Base-by-base conservation (phyloP, 1,140 invertebrate species). In the Eriosoma lanigerum region DNA sequence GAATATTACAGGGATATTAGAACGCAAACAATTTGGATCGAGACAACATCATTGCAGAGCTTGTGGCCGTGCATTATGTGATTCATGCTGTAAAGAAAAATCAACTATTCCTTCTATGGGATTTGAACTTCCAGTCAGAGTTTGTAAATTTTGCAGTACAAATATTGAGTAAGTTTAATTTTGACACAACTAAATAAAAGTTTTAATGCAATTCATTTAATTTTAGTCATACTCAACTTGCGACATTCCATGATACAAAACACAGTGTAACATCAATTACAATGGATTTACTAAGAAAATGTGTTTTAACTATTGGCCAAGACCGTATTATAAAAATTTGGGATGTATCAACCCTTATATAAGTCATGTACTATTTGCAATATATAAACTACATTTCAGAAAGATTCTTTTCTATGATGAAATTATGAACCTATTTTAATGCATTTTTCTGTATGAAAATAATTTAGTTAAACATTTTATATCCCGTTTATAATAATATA, bases 1-100 rank as follows among this genome's bases (percentile, higher is more conserved):
- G 97, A 99, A 99, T 86, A 90, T 98, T 32, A 91, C 93, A 83
- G 96, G 94, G 12, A 99, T 99, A 96, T 96, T 98, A 92, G 95
- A 98, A 85, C 94, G 95, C 86, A 93, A 96, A 85, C 94, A 95
- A 84, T 88, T 98, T 56, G 96, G 96, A 83, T 87, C 92, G 83
- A 88, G 96, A 73, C 96, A 98, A 87, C 96, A 96, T 87, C 93
- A 96, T 87, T 96, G 94, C 84, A 89, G 93, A 70, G 88, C 86
- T 83, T 99, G 98, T 88, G 98, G 98, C 6, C 92, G 93, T 86
- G 97, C 97, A 29, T 90, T 98, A 24, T 97, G 96, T 87, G 94
- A 94, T 85, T 90, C 91, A 83, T 99, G 98, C 86, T 96, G 95
- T n/a, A 90, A 90, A 32, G 91, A 93, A 86, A 90, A 93, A 81